Percentiles rank a stretch among this genome's conserved stretches.
Evolutionary conservation across 2,888 invertebrate species (phyloP).

Genomic region (Cheilosia vulpina): DNA sequence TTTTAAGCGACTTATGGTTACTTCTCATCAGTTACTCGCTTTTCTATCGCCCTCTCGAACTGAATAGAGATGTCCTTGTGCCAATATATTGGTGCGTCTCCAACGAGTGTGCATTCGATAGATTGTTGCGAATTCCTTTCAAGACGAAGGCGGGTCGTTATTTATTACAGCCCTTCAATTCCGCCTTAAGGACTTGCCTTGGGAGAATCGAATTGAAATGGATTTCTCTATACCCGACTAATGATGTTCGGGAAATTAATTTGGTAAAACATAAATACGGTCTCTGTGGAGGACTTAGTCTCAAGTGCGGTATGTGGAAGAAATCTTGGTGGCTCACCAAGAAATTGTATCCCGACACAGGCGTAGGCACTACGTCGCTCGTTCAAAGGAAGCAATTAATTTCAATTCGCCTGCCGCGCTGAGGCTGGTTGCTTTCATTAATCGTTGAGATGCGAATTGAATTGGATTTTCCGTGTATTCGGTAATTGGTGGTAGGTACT

Average conservation of each 20-base stretch:
- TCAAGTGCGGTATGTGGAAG: slow-evolving; percentile 5
- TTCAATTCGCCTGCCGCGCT: slow-evolving; percentile 1
- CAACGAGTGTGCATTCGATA: too few species aligned
- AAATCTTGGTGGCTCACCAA: background rate
- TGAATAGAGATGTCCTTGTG: too few species aligned
- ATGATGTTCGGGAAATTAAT: slow-evolving; percentile 5
- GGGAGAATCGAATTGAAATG: slow-evolving; percentile 1
- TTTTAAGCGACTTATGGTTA: too few species aligned
- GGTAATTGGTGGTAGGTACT: slow-evolving; percentile 10
- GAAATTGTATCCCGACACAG: background rate
- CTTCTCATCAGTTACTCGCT: too few species aligned
- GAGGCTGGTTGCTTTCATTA: slow-evolving; percentile 6
- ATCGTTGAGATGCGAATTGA: background rate
- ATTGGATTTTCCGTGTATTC: background rate
- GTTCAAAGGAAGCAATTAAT: slow-evolving; percentile 23
- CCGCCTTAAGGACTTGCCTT: too few species aligned
- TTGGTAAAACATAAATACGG: slow-evolving; percentile 2
- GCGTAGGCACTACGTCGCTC: background rate
- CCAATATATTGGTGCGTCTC: background rate
- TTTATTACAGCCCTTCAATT: too few species aligned
- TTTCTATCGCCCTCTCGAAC: too few species aligned
- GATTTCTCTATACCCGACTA: background rate
- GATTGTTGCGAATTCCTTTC: too few species aligned
- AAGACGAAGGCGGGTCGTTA: too few species aligned
- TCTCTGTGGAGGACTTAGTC: background rate